Conservation (phyloP, 1,140 invertebrate genomes). For the Plutomurus gul region DNA sequence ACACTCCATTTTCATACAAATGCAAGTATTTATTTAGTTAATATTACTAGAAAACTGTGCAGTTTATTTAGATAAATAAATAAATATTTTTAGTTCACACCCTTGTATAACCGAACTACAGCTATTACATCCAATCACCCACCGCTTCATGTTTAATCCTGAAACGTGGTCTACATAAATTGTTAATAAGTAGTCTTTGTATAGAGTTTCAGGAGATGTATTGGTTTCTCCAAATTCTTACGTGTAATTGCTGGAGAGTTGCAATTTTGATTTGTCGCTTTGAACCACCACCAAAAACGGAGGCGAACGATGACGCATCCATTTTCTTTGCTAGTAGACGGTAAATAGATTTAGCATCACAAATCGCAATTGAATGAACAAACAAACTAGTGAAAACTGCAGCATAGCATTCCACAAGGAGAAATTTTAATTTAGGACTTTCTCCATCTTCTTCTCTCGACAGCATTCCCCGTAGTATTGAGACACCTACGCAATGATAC, state of each 20-base stretch:
- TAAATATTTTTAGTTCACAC: too few relatives aligned
- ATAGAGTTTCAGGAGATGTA: too few relatives aligned
- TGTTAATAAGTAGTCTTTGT: too few relatives aligned
- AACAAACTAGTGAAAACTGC: slow-evolving; percentile 90
- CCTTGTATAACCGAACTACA: too few relatives aligned
- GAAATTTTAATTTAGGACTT: slow-evolving; percentile 85
- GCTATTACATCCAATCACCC: too few relatives aligned
- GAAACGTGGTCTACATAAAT: too few relatives aligned
- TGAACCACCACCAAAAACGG: slow-evolving; percentile 92
- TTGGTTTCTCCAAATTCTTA: slow-evolving; percentile 32
- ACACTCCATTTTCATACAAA: too few relatives aligned
- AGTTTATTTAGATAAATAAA: too few relatives aligned
- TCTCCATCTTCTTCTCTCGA: slow-evolving; percentile 95
- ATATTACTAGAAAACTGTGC: too few relatives aligned
- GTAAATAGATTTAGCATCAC: slow-evolving; percentile 92
- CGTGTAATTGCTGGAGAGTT: slow-evolving; percentile 48
- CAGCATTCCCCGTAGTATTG: slow-evolving; percentile 84
- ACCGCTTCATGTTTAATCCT: too few relatives aligned
- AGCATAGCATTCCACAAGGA: slow-evolving; percentile 90
- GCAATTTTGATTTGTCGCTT: slow-evolving; percentile 85
- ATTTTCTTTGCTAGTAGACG: slow-evolving; percentile 83
- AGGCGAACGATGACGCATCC: slow-evolving; percentile 78
- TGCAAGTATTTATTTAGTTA: too few relatives aligned
- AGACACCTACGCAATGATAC: slow-evolving; percentile 75
- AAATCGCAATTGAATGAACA: slow-evolving; percentile 89